Conservation (phyloP, 2,888 invertebrate species). For the Hoplodrina ambigua region DNA sequence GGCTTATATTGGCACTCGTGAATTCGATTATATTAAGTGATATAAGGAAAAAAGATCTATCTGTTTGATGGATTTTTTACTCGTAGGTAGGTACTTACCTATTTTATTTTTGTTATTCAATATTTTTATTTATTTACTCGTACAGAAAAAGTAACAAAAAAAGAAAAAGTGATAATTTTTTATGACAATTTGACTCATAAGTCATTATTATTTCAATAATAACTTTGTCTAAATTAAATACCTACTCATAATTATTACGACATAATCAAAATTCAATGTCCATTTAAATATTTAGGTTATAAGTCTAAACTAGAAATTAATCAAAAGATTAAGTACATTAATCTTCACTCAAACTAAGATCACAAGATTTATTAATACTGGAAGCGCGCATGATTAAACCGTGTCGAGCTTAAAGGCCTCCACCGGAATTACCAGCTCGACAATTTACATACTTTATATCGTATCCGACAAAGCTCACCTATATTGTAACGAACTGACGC, state of each 20-base stretch:
- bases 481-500: conserved; percentile 36
- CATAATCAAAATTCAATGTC: background rate
- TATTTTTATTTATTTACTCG: no score
- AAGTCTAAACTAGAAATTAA: conserved; percentile 25
- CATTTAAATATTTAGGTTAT: background rate
- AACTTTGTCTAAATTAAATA: background rate
- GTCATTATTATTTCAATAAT: background rate
- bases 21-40: background rate
- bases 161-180: no score
- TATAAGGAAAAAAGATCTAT: background rate
- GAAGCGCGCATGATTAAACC: conserved; percentile 56
- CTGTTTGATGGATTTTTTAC: background rate
- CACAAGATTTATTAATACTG: conserved; percentile 43
- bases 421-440: conserved; percentile 38
- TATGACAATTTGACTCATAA: no score
- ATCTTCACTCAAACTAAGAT: conserved; percentile 33
- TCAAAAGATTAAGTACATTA: conserved; percentile 29
- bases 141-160: no score
- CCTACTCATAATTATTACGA: no score
- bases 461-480: conserved; percentile 43
- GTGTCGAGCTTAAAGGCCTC: conserved; percentile 23
- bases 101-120: no score
- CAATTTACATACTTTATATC: conserved; percentile 54
- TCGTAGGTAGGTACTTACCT: no score
- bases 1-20: background rate